Conservation (phyloP, 2,888 invertebrate species). For the Dicranocentrus wangi region DNA sequence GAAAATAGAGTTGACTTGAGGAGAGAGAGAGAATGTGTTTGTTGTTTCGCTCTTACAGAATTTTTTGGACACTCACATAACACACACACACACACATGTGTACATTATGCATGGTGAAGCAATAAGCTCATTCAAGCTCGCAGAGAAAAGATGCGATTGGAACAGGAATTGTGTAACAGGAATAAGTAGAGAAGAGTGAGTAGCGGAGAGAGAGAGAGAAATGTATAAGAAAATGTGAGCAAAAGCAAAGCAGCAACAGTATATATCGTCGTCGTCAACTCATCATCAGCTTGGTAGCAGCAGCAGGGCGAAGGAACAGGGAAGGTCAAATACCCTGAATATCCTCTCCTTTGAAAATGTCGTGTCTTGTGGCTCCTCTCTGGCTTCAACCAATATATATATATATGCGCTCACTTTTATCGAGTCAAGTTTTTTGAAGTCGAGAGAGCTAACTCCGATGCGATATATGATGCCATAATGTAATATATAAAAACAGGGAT, state of each 20-base stretch:
- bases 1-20: conserved; percentile 50
- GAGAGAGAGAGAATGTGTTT: background rate
- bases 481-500: too few species aligned
- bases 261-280: background rate
- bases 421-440: too few species aligned
- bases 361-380: conserved; percentile 15
- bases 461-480: too few species aligned
- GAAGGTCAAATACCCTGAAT: conserved; percentile 68
- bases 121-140: conserved; percentile 7
- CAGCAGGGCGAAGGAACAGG: conserved; percentile 60
- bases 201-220: conserved; percentile 11
- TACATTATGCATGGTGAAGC: conserved; percentile 39
- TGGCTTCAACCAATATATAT: conserved; percentile 18
- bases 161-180: conserved; percentile 55
- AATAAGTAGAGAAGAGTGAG: conserved; percentile 20
- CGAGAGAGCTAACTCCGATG: background rate
- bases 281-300: background rate
- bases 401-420: background rate
- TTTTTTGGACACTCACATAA: too few species aligned
- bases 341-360: conserved; percentile 47
- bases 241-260: background rate
- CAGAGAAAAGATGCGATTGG: conserved; percentile 38
- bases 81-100: conserved; percentile 5
- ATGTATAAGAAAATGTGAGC: too few species aligned
- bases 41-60: too few species aligned